Conservation (phyloP, 2,888 invertebrate species). For the Fragum sueziense region DNA sequence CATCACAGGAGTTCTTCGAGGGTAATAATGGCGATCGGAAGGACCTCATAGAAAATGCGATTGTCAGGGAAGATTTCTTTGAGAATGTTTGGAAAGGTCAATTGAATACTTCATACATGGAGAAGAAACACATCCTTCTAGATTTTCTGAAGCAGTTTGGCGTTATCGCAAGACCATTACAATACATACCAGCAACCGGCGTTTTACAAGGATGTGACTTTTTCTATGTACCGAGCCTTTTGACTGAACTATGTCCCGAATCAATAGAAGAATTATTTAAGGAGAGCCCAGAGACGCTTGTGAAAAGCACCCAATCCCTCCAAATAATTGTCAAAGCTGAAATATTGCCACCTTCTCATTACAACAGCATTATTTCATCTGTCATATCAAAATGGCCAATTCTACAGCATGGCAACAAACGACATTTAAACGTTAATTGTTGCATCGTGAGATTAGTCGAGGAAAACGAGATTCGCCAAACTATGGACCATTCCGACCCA, state of each 20-base stretch:
- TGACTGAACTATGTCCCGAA: background rate
- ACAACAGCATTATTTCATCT: conserved; percentile 23
- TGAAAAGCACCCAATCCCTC: background rate
- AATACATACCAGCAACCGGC: background rate
- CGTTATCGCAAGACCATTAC: conserved; percentile 19
- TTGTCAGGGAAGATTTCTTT: conserved; percentile 5
- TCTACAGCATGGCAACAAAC: background rate
- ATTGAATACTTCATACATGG: background rate
- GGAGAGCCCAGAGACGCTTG: background rate
- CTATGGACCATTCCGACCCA: background rate
- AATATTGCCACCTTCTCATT: conserved; percentile 11
- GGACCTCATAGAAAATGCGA: conserved; percentile 3
- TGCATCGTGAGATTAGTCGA: conserved; percentile 18
- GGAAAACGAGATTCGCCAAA: background rate
- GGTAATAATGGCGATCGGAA: background rate
- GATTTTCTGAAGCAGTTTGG: conserved; percentile 20
- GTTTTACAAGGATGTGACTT: background rate
- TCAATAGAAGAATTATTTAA: background rate
- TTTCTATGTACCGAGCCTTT: conserved; percentile 27
- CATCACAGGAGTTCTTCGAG: conserved; percentile 26
- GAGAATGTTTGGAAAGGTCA: conserved; percentile 19
- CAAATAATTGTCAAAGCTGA: conserved; percentile 8
- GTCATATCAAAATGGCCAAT: conserved; percentile 30
- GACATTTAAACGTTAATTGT: conserved; percentile 1
- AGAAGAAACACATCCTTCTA: conserved; percentile 15